These are phyloP conservation scores for Malurus elegans DNA, from an alignment of 2,113 vertebrate species.

Conservation along the genomic window DNA sequence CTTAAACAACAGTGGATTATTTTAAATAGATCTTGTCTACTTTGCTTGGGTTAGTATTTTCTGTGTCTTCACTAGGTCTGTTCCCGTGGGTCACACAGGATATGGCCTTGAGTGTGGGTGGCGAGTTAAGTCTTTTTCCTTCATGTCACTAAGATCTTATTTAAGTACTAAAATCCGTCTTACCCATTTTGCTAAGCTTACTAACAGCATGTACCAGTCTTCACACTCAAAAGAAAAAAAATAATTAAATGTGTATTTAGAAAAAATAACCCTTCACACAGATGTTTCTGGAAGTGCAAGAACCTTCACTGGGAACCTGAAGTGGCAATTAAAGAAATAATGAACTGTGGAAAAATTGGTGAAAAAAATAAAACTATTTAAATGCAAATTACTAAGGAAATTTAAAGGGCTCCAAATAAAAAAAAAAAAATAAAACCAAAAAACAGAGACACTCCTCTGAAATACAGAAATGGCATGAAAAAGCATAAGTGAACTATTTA, in stretches of 20 bases:
- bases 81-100: neutral
- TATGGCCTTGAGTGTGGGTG: neutral
- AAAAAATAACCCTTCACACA: neutral
- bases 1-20: neutral
- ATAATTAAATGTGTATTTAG: neutral
- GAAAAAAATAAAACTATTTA: neutral
- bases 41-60: neutral
- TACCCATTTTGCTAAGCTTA: conserved; percentile 21
- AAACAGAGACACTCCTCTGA: neutral
- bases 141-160: conserved; percentile 20
- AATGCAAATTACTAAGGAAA: neutral
- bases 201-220: neutral
- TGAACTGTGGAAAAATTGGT: neutral
- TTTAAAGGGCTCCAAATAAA: neutral
- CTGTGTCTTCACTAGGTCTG: neutral
- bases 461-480: neutral
- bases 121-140: conserved; percentile 31
- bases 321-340: neutral
- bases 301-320: neutral
- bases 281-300: neutral
- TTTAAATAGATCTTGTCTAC: neutral
- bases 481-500: neutral
- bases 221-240: neutral
- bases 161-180: conserved; percentile 38
- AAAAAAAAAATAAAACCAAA: neutral